Conservation (phyloP, 2,888 invertebrate species). For the Ditylenchus weischeri region DNA sequence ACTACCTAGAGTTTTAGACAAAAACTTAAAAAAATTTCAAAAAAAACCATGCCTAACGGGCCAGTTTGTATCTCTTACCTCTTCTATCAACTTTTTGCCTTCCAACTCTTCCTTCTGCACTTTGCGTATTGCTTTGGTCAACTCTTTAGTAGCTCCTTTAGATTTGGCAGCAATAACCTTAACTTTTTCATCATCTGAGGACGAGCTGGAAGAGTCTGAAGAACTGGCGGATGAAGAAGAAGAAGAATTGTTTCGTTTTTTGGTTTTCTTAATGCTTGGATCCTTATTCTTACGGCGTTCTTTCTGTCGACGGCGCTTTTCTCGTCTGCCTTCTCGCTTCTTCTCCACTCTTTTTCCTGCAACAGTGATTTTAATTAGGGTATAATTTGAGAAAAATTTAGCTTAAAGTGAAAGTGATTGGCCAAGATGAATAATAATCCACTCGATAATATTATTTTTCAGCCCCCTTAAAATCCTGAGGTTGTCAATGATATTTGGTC, state of each 20-base stretch:
- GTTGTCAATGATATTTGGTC: too few species aligned
- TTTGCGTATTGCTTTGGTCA: slow-evolving; percentile 43
- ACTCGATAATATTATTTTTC: too few species aligned
- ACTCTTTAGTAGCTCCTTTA: slow-evolving; percentile 32
- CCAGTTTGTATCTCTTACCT: slow-evolving; percentile 22
- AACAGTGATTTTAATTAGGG: slow-evolving; percentile 13
- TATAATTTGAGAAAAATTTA: too few species aligned
- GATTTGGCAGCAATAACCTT: slow-evolving; percentile 19
- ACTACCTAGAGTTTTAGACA: too few species aligned
- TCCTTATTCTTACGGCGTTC: slow-evolving; percentile 28
- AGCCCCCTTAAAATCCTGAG: too few species aligned
- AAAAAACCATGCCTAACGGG: background rate
- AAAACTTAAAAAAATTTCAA: too few species aligned
- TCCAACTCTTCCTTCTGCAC: slow-evolving; percentile 33
- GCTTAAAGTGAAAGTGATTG: too few species aligned
- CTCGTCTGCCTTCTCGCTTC: slow-evolving; percentile 45
- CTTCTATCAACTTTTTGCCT: slow-evolving; percentile 52
- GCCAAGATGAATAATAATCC: too few species aligned
- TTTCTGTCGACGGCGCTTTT: slow-evolving; percentile 47
- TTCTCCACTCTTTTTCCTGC: slow-evolving; percentile 35
- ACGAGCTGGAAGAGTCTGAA: slow-evolving; percentile 29
- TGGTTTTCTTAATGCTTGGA: slow-evolving; percentile 18
- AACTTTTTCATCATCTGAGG: slow-evolving; percentile 20
- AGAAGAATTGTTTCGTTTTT: slow-evolving; percentile 29
- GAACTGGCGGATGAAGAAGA: slow-evolving; percentile 26